Base-by-base conservation (phyloP, 2,888 invertebrate genomes). In the Oscheius sp. region DNA sequence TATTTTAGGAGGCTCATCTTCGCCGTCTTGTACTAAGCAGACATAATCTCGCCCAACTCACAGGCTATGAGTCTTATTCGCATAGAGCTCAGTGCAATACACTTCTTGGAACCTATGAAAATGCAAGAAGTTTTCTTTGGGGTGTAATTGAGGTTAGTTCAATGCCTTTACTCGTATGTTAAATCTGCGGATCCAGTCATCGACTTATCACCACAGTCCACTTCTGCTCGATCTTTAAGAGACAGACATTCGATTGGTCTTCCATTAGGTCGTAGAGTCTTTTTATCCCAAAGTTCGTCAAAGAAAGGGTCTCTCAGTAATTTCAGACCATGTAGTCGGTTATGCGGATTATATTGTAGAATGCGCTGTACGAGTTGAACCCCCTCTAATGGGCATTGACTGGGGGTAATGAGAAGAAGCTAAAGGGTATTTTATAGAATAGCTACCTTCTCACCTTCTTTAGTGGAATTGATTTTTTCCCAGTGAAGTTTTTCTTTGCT, bases 41-140 rank as follows among this genome's bases (percentile, higher is more conserved):
- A 17, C 90, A 92, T 83, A 89, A 92, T 71, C 90, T 98, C 82
- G 96, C 96, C 0, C 88, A 90, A 65, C 90, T 93, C 12, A 96
- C 96, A 86, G 97, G 94, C 10, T 98, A 96, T 88, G 88, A 91
- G 17, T 92, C 93, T 0, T 97, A 93, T 83, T 92, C 93, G 0
- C 93, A 96, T 86, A 90, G 94, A 83, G 94, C 95, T 1, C 90
- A 96, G 68, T 92, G 92, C 84, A 93, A 93, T 6, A 94, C 95
- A 80, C 91, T 94, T 39, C 84, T 87, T 17, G 86, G 87, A 42
- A 84, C 78, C 27, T 88, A 88, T 42, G 78, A 81, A 10, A 58
- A 67, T 17, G 84, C 77, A 23, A 55, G 77, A 20, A 55, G 76
- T 1, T 86, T 86, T 65, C 71, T 86, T 15, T 68, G 71, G 70